These are phyloP conservation scores for Torymus texanus DNA, from an alignment of 2,888 invertebrate genomes.

Conservation along the genomic window DNA sequence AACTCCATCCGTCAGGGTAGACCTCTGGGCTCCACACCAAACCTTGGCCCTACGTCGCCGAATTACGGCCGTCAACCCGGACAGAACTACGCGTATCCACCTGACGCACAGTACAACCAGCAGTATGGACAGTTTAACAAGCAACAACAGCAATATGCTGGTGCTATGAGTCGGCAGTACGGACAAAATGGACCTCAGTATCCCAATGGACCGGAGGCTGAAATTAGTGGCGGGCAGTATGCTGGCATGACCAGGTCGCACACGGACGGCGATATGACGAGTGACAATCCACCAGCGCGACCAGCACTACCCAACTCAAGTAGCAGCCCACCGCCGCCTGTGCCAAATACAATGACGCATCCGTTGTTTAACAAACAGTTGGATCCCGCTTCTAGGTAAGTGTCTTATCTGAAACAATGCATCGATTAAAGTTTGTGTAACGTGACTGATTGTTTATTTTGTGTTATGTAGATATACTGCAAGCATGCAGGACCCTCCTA, in stretches of 20 bases:
- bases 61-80: constrained; percentile 59
- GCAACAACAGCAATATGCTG: constrained; percentile 59
- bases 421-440: not conserved
- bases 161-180: constrained; percentile 57
- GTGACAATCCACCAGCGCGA: constrained; percentile 69
- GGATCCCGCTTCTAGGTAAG: constrained; percentile 67
- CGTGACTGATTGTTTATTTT: constrained; percentile 5
- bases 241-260: constrained; percentile 60
- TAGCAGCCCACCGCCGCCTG: constrained; percentile 78
- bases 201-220: constrained; percentile 56
- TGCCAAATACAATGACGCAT: constrained; percentile 84
- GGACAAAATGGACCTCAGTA: constrained; percentile 63
- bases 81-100: constrained; percentile 52
- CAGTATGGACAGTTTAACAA: constrained; percentile 68
- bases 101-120: constrained; percentile 65
- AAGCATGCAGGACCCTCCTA: constrained; percentile 84
- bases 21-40: constrained; percentile 63
- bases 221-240: constrained; percentile 19
- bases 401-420: not conserved
- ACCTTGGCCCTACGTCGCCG: constrained; percentile 70
- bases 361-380: constrained; percentile 78
- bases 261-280: constrained; percentile 52
- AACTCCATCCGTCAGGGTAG: constrained; percentile 50
- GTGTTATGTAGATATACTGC: constrained; percentile 79
- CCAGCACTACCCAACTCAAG: constrained; percentile 74